Percentiles rank a stretch among this genome's conserved stretches.
These are phyloP conservation scores for Gobio gobio DNA, from an alignment of 2,113 vertebrate species.

Conservation along the genomic window DNA sequence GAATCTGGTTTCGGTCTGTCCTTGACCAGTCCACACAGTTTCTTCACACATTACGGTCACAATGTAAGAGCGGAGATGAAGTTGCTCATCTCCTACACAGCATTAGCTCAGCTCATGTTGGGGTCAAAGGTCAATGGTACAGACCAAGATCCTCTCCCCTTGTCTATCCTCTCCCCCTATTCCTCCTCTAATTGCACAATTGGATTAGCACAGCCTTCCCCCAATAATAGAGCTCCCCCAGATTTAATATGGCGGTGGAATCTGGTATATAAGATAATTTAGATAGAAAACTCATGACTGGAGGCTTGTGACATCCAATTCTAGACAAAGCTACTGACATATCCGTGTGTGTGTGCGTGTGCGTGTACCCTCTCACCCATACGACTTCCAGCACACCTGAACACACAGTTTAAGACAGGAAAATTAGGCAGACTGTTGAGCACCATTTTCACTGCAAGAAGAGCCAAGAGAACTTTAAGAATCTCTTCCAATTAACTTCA, in stretches of 20 bases:
- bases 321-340: constrained; percentile 14
- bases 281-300: constrained; percentile 77
- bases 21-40: background rate
- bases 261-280: constrained; percentile 77
- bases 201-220: constrained; percentile 70
- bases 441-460: constrained; percentile 28
- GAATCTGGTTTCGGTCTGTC: background rate
- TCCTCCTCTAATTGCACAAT: constrained; percentile 68
- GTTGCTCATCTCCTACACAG: constrained; percentile 35
- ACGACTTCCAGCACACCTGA: constrained; percentile 47
- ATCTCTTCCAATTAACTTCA: constrained; percentile 46
- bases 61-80: background rate
- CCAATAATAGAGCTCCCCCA: constrained; percentile 68
- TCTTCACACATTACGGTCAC: constrained; percentile 6
- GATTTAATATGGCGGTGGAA: constrained; percentile 78
- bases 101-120: constrained; percentile 30
- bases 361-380: background rate
- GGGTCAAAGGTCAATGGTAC: constrained; percentile 49
- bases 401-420: constrained; percentile 47
- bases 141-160: constrained; percentile 15
- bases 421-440: constrained; percentile 34
- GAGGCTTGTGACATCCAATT: constrained; percentile 69
- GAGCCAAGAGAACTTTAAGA: constrained; percentile 41
- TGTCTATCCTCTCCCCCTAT: constrained; percentile 52
- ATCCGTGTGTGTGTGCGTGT: background rate